A percentile compares a stretch with the other conserved stretches of the same genome.
Evolutionary conservation across 2,797 vertebrate species (phyloP).

Genomic region (Channallabes apus): DNA sequence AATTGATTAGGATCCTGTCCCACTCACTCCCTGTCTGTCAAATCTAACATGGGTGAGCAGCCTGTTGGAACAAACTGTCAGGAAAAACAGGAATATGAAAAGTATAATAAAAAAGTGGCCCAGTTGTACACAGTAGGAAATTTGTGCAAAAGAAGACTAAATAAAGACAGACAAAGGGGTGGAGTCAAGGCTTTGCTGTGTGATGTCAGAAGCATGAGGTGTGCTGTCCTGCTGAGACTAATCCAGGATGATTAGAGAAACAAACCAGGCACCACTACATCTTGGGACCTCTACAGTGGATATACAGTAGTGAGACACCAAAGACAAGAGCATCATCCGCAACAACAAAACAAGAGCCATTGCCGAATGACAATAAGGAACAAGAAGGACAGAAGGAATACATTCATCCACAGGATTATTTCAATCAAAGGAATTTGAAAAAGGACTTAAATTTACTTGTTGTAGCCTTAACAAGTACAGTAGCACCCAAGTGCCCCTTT

Average conservation of each 20-base stretch:
- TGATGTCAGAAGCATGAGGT: slow-evolving; percentile 76
- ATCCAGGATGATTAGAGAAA: slow-evolving; percentile 76
- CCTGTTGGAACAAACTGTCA: background rate
- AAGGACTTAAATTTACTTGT: background rate
- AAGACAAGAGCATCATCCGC: background rate
- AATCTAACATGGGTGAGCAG: background rate
- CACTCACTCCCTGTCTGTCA: background rate
- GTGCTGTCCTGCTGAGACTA: slow-evolving; percentile 77
- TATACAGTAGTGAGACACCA: background rate
- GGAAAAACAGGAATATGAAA: background rate
- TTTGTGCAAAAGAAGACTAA: slow-evolving; percentile 14
- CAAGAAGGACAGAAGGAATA: background rate
- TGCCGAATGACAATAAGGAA: background rate
- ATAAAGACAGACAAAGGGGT: slow-evolving; percentile 30
- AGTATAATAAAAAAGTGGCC: background rate
- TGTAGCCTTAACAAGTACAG: background rate
- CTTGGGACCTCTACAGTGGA: background rate
- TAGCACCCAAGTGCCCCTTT: background rate
- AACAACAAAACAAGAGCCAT: background rate
- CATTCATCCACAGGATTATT: background rate
- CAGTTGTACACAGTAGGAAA: background rate
- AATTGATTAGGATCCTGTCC: background rate
- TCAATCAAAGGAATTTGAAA: slow-evolving; percentile 4
- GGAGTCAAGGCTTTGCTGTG: slow-evolving; percentile 45
- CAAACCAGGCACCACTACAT: slow-evolving; percentile 66